phyloP scores from a whole-genome alignment of 2,113 vertebrate genomes.

The Oreochromis spilurus region DNA sequence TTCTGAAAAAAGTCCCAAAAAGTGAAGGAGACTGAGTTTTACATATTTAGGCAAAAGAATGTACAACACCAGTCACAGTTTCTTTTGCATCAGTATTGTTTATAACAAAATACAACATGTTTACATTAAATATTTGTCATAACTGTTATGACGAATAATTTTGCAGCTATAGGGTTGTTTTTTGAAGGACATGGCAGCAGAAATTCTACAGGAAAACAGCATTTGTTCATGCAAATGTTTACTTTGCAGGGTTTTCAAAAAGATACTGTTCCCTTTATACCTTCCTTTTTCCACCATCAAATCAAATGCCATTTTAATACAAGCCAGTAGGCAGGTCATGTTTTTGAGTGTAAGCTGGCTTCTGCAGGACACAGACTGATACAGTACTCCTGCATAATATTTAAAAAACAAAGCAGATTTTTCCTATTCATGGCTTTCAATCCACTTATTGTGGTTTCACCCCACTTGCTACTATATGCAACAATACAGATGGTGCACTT shows the following conservation, averaged over 20 bases:
- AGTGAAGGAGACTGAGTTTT: not conserved
- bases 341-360: not conserved
- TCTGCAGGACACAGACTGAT: not conserved
- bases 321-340: not conserved
- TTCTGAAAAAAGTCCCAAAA: not conserved
- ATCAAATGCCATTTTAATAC: not conserved
- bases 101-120: not conserved
- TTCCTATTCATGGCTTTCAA: slow-evolving; percentile 21
- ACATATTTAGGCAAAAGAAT: not conserved
- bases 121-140: not conserved
- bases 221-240: not conserved
- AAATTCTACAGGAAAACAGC: not conserved
- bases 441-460: slow-evolving; percentile 40
- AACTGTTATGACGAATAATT: not conserved
- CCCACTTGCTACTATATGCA: slow-evolving; percentile 35
- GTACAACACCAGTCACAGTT: not conserved
- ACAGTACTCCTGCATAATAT: not conserved
- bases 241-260: not conserved
- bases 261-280: not conserved
- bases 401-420: slow-evolving; percentile 29
- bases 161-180: not conserved
- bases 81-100: not conserved
- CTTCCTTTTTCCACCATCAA: not conserved
- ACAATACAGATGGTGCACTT: slow-evolving; percentile 46
- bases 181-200: not conserved